phyloP scores from a whole-genome alignment of 2,113 vertebrate genomes.

The Prunella himalayana region DNA sequence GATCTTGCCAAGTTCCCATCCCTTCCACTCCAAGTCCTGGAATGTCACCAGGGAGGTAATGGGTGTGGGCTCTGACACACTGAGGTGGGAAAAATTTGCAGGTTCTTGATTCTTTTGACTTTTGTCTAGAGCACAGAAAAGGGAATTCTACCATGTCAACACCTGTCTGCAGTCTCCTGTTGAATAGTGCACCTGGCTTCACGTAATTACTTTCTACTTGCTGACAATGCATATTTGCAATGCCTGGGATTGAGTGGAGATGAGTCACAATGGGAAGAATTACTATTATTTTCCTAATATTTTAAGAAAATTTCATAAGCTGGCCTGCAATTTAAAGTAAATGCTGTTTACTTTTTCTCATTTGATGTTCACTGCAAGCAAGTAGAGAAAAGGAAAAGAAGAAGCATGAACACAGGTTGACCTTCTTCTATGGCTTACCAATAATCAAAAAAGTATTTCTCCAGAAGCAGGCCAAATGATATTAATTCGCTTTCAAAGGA shows the following conservation, averaged over 20 bases:
- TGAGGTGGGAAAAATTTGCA: background rate
- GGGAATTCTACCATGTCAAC: background rate
- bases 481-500: background rate
- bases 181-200: background rate
- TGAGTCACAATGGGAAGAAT: background rate
- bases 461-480: background rate
- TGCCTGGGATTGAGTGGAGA: background rate
- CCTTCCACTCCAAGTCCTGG: background rate
- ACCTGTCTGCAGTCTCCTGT: background rate
- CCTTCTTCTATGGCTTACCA: background rate
- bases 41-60: rapidly evolving
- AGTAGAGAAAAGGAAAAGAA: background rate
- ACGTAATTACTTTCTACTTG: background rate
- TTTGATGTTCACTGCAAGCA: background rate
- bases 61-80: background rate
- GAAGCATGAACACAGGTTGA: background rate
- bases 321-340: background rate
- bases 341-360: background rate
- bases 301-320: background rate
- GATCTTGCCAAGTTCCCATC: background rate
- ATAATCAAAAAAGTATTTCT: background rate
- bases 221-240: background rate
- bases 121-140: background rate
- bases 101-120: background rate
- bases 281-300: background rate